Percentiles rank a stretch among this genome's conserved stretches.
Conservation (phyloP, 2,797 vertebrate genomes). For the Silurus aristotelis region DNA sequence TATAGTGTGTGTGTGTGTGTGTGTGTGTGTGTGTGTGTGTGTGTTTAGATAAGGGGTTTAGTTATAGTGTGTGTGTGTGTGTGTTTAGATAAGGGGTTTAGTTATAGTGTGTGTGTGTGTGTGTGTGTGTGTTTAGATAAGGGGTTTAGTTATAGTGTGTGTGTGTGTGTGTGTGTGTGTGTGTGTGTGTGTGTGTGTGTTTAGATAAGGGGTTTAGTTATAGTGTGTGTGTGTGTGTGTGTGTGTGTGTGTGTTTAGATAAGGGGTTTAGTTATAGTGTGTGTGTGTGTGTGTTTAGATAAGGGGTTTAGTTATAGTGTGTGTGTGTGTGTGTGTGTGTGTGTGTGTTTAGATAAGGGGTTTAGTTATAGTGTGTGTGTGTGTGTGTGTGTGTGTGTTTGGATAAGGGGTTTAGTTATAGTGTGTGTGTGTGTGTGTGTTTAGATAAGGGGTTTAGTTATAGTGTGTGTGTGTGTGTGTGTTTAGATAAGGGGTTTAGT, state of each 20-base stretch:
- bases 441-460: no score
- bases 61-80: no score
- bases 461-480: conserved; percentile 39
- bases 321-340: conserved; percentile 22
- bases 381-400: conserved; percentile 34
- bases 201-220: no score
- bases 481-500: neutral
- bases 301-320: no score
- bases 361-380: no score
- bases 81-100: no score
- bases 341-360: conserved; percentile 70
- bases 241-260: no score
- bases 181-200: neutral
- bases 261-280: no score
- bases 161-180: conserved; percentile 32
- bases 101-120: neutral
- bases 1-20: conserved; percentile 27
- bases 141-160: no score
- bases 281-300: conserved; percentile 70
- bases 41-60: no score
- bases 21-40: neutral
- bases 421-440: neutral
- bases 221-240: conserved; percentile 36
- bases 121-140: neutral
- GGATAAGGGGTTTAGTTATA: no score